These are phyloP conservation scores for Drosophila stalkeri DNA, from an alignment of 2,888 invertebrate genomes.

Conservation along the genomic window DNA sequence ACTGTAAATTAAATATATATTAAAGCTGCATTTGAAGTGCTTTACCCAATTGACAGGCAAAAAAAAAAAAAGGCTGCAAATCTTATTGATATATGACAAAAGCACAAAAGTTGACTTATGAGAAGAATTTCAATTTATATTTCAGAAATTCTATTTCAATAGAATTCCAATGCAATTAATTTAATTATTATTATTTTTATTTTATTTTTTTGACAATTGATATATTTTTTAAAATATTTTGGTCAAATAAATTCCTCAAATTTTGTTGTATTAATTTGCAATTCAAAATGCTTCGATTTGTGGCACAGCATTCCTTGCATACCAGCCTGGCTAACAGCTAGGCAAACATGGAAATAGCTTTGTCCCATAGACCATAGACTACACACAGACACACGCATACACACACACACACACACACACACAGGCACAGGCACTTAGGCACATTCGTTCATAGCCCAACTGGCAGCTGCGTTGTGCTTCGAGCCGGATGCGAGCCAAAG, in stretches of 20 bases:
- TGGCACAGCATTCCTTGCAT: background rate
- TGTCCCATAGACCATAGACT: conserved; percentile 6
- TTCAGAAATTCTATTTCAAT: background rate
- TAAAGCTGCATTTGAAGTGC: background rate
- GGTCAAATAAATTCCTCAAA: background rate
- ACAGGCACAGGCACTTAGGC: background rate
- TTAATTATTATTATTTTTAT: background rate
- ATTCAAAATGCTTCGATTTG: background rate
- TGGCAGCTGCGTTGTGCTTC: conserved; percentile 25
- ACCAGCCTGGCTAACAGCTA: background rate
- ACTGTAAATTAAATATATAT: conserved; percentile 11
- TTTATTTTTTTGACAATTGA: background rate
- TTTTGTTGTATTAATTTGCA: background rate
- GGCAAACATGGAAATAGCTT: conserved; percentile 15
- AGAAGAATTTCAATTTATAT: no score
- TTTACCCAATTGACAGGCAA: background rate
- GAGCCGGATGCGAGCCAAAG: conserved; percentile 25
- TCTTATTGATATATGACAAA: background rate
- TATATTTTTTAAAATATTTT: background rate
- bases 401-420: background rate
- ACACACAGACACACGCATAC: background rate
- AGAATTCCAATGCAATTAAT: background rate
- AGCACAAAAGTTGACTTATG: no score
- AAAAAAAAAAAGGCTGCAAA: background rate
- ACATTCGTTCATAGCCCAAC: background rate